These are phyloP conservation scores for Mastacembelus armatus DNA, from an alignment of 2,797 vertebrate genomes.

Conservation along the genomic window DNA sequence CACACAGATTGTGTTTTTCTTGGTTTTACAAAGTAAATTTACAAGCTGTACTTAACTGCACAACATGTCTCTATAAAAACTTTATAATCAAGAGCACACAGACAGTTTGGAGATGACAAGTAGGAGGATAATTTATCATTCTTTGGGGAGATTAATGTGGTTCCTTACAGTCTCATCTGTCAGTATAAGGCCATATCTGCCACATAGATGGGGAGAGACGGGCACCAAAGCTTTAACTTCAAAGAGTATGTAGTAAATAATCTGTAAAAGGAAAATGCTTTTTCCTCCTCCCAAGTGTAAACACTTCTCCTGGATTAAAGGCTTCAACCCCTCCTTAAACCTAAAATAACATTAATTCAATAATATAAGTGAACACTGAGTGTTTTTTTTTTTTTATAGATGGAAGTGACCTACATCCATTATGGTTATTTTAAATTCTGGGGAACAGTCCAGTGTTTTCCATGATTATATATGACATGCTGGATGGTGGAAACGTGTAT, in stretches of 20 bases:
- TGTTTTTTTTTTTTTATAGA: too few species aligned
- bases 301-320: background rate
- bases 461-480: too few species aligned
- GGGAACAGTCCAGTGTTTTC: background rate
- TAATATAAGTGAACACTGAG: too few species aligned
- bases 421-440: background rate
- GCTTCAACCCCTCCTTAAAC: too few species aligned
- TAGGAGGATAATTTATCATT: background rate
- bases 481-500: background rate
- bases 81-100: background rate
- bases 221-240: background rate
- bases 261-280: too few species aligned
- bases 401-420: too few species aligned
- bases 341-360: too few species aligned
- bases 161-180: background rate
- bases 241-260: too few species aligned
- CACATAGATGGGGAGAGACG: background rate
- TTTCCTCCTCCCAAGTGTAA: too few species aligned
- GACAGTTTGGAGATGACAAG: background rate
- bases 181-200: background rate
- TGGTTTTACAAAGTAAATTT: too few species aligned
- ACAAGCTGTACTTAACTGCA: background rate
- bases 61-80: background rate
- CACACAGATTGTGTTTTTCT: background rate
- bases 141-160: background rate